These are phyloP conservation scores for Cyaniris semiargus DNA, from an alignment of 2,888 invertebrate species.

Conservation along the genomic window DNA sequence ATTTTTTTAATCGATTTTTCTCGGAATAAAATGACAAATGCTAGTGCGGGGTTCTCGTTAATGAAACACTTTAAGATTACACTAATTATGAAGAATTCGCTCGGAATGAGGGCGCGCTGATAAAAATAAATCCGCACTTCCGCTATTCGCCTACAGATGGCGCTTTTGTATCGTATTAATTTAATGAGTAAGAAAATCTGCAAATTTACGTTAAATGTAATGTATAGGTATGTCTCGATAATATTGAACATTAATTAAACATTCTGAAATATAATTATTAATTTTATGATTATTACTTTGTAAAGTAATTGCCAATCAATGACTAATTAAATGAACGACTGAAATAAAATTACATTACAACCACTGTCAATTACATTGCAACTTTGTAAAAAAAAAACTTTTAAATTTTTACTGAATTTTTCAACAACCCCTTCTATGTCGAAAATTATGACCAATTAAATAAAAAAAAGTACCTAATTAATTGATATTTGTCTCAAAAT, in stretches of 20 bases:
- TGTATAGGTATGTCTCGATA: neutral
- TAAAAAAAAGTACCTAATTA: constrained; percentile 51
- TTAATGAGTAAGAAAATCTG: constrained; percentile 8
- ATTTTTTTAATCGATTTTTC: constrained; percentile 60
- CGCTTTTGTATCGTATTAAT: constrained; percentile 46
- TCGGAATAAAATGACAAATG: constrained; percentile 53
- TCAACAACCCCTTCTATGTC: neutral
- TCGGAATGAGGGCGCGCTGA: constrained; percentile 62
- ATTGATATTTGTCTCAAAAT: constrained; percentile 71
- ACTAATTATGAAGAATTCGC: constrained; percentile 55
- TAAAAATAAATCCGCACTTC: constrained; percentile 50
- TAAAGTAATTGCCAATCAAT: neutral
- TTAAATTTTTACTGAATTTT: neutral
- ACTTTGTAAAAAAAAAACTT: neutral
- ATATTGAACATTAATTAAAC: neutral
- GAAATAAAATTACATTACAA: neutral
- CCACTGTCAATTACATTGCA: neutral
- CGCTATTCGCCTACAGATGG: constrained; percentile 70
- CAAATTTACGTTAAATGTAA: neutral
- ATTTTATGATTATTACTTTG: neutral
- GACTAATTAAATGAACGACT: neutral
- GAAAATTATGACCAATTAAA: constrained; percentile 29
- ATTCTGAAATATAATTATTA: neutral
- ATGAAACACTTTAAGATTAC: constrained; percentile 44
- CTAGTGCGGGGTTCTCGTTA: constrained; percentile 45